Evolutionary conservation across 2,113 vertebrate species (phyloP).

Genomic region (Holacanthus passer): DNA sequence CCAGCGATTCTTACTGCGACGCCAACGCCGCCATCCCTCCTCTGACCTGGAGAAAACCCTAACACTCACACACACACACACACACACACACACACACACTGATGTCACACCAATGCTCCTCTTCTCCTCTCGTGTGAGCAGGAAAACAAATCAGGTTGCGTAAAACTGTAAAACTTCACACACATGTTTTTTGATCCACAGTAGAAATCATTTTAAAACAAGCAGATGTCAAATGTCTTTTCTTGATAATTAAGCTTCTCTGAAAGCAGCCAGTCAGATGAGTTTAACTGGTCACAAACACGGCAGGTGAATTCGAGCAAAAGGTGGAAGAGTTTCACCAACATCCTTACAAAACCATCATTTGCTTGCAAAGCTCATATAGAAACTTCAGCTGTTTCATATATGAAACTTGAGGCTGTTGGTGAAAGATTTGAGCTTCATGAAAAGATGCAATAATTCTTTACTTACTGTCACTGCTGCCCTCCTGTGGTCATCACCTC

Average conservation of each 20-base stretch:
- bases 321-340: background rate
- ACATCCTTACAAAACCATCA: background rate
- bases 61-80: slow-evolving; percentile 21
- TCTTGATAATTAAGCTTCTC: background rate
- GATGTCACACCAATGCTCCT: background rate
- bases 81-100: slow-evolving; percentile 9
- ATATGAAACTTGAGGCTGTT: too few species aligned
- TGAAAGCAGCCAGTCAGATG: too few species aligned
- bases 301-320: background rate
- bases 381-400: background rate
- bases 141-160: background rate
- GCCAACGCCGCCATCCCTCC: slow-evolving; percentile 56
- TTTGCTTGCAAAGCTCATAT: background rate
- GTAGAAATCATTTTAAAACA: slow-evolving; percentile 6
- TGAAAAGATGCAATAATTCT: background rate
- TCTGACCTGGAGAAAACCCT: slow-evolving; percentile 74
- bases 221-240: background rate
- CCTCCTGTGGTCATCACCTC: slow-evolving; percentile 42
- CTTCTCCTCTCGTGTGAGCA: background rate
- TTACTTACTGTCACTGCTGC: slow-evolving; percentile 23
- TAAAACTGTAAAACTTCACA: background rate
- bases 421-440: background rate
- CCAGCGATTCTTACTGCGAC: slow-evolving; percentile 34
- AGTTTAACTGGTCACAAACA: background rate
- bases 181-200: background rate